These are phyloP conservation scores for Daubentonia madagascariensis DNA, from an alignment of 2,113 vertebrate species.

Conservation along the genomic window DNA sequence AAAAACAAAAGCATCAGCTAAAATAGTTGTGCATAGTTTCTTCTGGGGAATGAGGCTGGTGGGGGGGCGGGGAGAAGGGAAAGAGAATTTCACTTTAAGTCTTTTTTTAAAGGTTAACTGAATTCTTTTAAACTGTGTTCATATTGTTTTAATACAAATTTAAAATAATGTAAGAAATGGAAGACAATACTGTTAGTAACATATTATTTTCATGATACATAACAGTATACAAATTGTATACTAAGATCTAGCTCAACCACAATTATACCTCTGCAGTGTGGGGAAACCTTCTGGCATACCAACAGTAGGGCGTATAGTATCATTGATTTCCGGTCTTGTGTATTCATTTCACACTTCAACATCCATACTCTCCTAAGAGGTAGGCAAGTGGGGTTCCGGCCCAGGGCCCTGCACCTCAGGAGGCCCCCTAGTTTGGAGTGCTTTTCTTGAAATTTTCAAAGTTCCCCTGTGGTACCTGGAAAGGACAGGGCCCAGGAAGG, in stretches of 20 bases:
- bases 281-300: background rate
- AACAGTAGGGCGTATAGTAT: background rate
- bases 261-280: background rate
- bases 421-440: background rate
- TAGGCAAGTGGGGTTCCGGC: background rate
- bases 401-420: no score
- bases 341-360: background rate
- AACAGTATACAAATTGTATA: background rate
- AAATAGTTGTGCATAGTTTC: background rate
- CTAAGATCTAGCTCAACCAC: background rate
- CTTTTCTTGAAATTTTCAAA: background rate
- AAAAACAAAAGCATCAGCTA: background rate
- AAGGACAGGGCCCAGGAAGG: background rate
- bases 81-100: background rate
- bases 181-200: background rate
- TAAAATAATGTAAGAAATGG: background rate
- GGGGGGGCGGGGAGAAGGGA: fast-evolving
- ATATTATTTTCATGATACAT: background rate
- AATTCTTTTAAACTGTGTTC: background rate
- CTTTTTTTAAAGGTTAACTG: background rate
- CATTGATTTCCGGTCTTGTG: no score
- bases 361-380: background rate
- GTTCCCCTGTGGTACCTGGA: background rate
- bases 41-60: background rate
- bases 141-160: background rate